phyloP scores from a whole-genome alignment of 35 echinoderm and acorn worm genomes.

The Ophioderma brevispina region DNA sequence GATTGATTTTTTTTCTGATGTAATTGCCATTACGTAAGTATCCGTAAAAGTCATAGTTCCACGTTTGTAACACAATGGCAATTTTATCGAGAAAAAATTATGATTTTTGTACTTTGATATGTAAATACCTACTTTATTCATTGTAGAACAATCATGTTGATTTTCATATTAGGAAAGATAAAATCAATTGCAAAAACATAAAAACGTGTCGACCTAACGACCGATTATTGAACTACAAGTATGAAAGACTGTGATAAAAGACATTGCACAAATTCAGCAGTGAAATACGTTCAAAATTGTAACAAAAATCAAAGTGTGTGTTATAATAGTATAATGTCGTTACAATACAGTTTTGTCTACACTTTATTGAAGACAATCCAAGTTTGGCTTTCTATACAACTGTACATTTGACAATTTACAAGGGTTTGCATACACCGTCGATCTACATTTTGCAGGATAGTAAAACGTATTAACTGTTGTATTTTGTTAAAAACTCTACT shows the following conservation, averaged over 20 bases:
- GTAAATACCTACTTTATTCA: background rate
- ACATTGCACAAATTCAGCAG: constrained; percentile 9
- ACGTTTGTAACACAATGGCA: background rate
- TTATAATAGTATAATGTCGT: no score
- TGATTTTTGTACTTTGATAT: background rate
- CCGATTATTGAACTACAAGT: constrained; percentile 3
- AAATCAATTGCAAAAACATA: constrained; percentile 4
- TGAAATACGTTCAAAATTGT: background rate
- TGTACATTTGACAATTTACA: background rate
- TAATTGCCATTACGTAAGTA: background rate
- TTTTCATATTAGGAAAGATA: background rate
- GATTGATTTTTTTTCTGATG: background rate
- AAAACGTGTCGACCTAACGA: background rate
- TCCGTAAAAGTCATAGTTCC: no score
- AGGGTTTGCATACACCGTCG: background rate
- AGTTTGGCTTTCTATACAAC: constrained; percentile 1
- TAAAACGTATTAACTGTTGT: background rate
- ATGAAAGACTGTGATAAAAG: constrained; percentile 4
- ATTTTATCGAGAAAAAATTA: background rate
- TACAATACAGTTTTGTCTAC: background rate
- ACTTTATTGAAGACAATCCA: background rate
- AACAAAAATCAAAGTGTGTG: background rate
- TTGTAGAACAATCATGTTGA: background rate
- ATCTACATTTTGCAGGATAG: constrained; percentile 6
- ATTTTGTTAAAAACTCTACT: background rate